Evolutionary conservation across 2,797 vertebrate genomes (phyloP), one percentile per base, ranked within the genome.

Genomic region (Merluccius polli): DNA sequence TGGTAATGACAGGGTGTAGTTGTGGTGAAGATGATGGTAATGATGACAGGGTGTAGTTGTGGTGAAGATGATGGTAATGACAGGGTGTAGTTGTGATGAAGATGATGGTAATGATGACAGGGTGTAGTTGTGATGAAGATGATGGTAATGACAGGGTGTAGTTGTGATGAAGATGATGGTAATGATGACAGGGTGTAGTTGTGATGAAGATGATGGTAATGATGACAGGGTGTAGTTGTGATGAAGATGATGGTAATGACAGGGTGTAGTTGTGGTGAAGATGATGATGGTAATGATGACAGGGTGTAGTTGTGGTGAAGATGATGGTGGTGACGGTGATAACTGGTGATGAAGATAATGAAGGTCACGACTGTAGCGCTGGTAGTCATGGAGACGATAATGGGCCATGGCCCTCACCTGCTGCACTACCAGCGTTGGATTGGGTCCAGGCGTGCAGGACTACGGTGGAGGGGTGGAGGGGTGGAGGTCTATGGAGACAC

Each of bases 341-440:
- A n/a, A n/a, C n/a, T n/a, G n/a, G n/a, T 65, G 59, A 65, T 36
- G 70, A 44, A 71, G 72, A 11, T 69, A 30, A n/a, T 33, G 12
- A n/a, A n/a, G n/a, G n/a, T n/a, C n/a, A n/a, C n/a, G n/a, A n/a
- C n/a, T n/a, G 13, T 29, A 1, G 21, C 5, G 27, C 41, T n/a
- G 44, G 21, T n/a, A 9, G 18, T 15, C 21, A 36, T 32, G 32
- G 13, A 24, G 33, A 35, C 33, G 33, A 24, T 24, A 21, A 67
- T 67, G 63, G 18, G 21, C n/a, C n/a, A n/a, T n/a, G n/a, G n/a
- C n/a, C n/a, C n/a, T n/a, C n/a, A n/a, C n/a, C n/a, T n/a, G n/a
- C n/a, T n/a, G n/a, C n/a, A n/a, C n/a, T n/a, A n/a, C n/a, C n/a
- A n/a, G n/a, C n/a, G n/a, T n/a, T n/a, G n/a, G n/a, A n/a, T n/a